Evolutionary conservation across 2,113 vertebrate species (phyloP), one percentile per base, ranked within the genome.

Genomic region (Jaculus jaculus): DNA sequence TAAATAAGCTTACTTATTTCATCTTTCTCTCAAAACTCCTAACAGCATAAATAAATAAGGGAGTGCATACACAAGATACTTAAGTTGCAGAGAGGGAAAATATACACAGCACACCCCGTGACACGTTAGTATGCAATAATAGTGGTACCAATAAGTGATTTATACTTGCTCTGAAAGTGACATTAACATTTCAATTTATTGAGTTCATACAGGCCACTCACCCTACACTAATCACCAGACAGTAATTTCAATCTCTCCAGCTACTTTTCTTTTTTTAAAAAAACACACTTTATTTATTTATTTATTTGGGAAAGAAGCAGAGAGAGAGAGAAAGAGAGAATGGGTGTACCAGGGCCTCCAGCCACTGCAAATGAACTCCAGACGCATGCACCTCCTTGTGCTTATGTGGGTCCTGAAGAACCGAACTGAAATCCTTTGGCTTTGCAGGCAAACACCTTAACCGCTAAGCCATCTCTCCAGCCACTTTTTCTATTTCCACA

Each of bases 41-140:
- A 51, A 91, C 34, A 85, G 47, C 54, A 80, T 60, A 82, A 92
- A 93, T 20, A 71, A 9, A 39, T 87, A 47, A 94, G 65, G 26
- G 15, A 87, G 30, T 87, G 17, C 23, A 30, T 6, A 51, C 11
- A 66, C 15, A 28, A 11, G 16, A 69, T 4, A 66, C 32, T 87
- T 90, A 75, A 78, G 18, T 58, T 90, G 30, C 69, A 60, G 39
- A 72, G 37, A 6, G 28, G n/a, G 12, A 77, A 42, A 89, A 92
- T 37, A 66, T 84, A 87, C 72, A 34, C 54, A 92, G 8, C 42
- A 68, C 37, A 84, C 34, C 3, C 5, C 85, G 42, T 61, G 34
- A 30, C 26, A 87, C 37, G 74, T 84, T 92, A 71, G 82, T 30
- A 60, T 71, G 2, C 23, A 85, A 85, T 18, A 85, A 69, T 0